phyloP scores from a whole-genome alignment of 2,888 invertebrate genomes.

The Tanypteryx hageni region DNA sequence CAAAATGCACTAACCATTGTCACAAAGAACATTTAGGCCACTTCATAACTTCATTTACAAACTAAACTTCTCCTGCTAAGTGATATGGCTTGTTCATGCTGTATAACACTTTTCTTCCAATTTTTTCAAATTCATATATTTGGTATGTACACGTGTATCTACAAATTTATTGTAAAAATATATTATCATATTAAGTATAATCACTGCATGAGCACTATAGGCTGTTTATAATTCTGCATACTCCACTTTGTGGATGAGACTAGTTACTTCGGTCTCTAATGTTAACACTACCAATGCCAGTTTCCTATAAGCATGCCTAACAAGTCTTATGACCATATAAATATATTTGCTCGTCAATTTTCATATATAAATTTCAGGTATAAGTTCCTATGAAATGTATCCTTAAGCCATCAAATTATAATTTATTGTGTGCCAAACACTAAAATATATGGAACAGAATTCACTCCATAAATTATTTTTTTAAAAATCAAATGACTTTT shows the following conservation, averaged over 20 bases:
- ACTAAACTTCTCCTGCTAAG: slow-evolving; percentile 34
- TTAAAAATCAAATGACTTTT: slow-evolving; percentile 35
- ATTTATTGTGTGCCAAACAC: slow-evolving; percentile 9
- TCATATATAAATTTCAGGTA: slow-evolving; percentile 49
- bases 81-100: slow-evolving; percentile 60
- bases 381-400: slow-evolving; percentile 30
- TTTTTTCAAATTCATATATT: slow-evolving; percentile 45
- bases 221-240: slow-evolving; percentile 53
- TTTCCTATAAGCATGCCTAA: slow-evolving; percentile 61
- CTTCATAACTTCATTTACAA: slow-evolving; percentile 44
- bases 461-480: slow-evolving; percentile 27
- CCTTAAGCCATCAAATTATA: slow-evolving; percentile 38
- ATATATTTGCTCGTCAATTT: slow-evolving; percentile 58
- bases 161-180: slow-evolving; percentile 61
- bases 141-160: slow-evolving; percentile 51
- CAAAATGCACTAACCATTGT: slow-evolving; percentile 51
- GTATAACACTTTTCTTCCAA: slow-evolving; percentile 35
- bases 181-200: slow-evolving; percentile 54
- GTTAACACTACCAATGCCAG: slow-evolving; percentile 43
- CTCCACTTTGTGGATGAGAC: slow-evolving; percentile 57
- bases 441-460: slow-evolving; percentile 46
- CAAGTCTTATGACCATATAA: slow-evolving; percentile 54
- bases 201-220: slow-evolving; percentile 52
- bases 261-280: slow-evolving; percentile 50
- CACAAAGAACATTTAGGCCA: slow-evolving; percentile 54